Evolutionary conservation across 1,140 invertebrate species (phyloP), one percentile per base, ranked within the genome.

Genomic region (Leptopilina boulardi): DNA sequence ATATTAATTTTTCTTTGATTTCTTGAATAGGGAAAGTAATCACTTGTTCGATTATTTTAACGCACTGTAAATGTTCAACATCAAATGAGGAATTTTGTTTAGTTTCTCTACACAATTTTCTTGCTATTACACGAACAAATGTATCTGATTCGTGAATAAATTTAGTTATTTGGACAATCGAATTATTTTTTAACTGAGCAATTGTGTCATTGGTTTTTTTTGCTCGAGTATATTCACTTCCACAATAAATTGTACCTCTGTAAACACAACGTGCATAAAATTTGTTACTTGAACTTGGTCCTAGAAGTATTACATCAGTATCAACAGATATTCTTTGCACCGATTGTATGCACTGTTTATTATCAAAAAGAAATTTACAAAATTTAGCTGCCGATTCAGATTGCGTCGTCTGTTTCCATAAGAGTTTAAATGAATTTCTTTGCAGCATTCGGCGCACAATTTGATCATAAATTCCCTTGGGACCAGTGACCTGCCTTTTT

Each of bases 281-380:
- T 9, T n/a, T 1, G 1, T 34, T 4, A 70, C n/a, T 34, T 3
- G 21, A 34, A 34, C 34, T 38, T 34, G n/a, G 21, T 34, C 34
- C 23, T 30, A 30, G 15, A 2, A 70, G 26, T 26, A 70, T 30
- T 30, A 30, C 66, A 34, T 70, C 26, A n/a, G 10, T 34, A 38
- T 70, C 30, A 38, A n/a, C 44, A 47, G 44, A 0, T 15, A 47
- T 13, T 47, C 78, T 79, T 84, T 86, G 10, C 80, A 15, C 6
- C 23, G 34, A 79, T 87, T 82, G 74, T 82, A 86, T 81, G 84
- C 9, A 15, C 15, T 47, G 13, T 47, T 83, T 80, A 82, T 71
- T 47, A 75, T 74, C 71, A 78, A 81, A 82, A 87, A 83, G 41
- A 84, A 78, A 19, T 83, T 78, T 10, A 82, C 75, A 66, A 85